A percentile compares a stretch with the other conserved stretches of the same genome.
These are phyloP conservation scores for Cheirogaleus medius DNA, from an alignment of 2,113 vertebrate genomes.

Conservation along the genomic window DNA sequence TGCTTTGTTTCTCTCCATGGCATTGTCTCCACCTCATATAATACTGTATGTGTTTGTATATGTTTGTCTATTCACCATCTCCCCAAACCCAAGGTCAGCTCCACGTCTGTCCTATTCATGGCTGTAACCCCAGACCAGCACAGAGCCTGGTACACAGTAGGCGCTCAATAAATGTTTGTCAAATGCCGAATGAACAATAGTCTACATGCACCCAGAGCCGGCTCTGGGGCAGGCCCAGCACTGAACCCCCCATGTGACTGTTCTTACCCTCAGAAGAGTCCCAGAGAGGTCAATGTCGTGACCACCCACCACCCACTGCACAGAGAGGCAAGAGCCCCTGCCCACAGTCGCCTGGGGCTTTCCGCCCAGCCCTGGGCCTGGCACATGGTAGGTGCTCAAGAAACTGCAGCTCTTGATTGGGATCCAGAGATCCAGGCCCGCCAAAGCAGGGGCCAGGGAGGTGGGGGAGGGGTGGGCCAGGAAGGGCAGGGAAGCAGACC, in stretches of 20 bases:
- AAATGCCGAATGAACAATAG: neutral
- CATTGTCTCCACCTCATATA: neutral
- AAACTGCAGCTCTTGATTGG: neutral
- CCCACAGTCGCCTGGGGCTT: neutral
- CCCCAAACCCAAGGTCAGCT: neutral
- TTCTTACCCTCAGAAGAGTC: neutral
- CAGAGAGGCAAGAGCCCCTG: neutral
- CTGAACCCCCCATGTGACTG: neutral
- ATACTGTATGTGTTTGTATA: neutral
- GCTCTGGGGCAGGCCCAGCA: neutral
- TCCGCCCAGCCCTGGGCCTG: neutral
- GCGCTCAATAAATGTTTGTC: neutral
- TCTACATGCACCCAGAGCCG: accelerated
- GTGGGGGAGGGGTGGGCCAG: accelerated
- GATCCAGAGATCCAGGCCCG: neutral
- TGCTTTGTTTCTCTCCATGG: neutral
- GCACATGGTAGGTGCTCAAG: neutral
- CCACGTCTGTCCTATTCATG: no score
- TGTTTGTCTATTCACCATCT: neutral
- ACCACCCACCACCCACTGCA: neutral
- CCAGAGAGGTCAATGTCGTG: neutral
- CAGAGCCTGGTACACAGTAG: neutral
- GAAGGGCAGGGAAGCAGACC: neutral
- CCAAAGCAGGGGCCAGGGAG: neutral
- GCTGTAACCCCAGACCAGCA: neutral